Evolutionary conservation across 2,888 invertebrate genomes (phyloP), one percentile per base, ranked within the genome.

Genomic region (Papilio protenor): DNA sequence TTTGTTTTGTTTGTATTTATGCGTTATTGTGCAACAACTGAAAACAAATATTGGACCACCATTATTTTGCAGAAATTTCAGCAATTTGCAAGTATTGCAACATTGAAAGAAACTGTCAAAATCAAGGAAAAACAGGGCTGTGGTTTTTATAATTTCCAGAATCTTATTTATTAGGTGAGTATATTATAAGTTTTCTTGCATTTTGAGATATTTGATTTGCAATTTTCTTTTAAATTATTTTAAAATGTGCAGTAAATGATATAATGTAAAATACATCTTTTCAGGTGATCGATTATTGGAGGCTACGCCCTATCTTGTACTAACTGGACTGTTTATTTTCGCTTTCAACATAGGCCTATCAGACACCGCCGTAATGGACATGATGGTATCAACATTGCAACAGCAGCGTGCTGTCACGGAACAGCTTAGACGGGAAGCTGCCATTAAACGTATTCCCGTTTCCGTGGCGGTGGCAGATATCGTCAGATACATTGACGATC

Each of bases 391-490:
- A 86, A 98, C 97, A 92, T 95, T 99, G 88, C 98, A 98, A 93
- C 98, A 99, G 95, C 99, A 99, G 95, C 96, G 98, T 86, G 97
- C 97, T 93, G 96, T 98, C 83, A 98, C 98, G 79, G 98, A 99
- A 90, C 99, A 99, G 95, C 95, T 99, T 82, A 96, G 98, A 81
- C 96, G 98, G 75, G 99, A 99, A 92, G 98, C 98, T 75, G 97
- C 97, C 66, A 96, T 99, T 78, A 97, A 97, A 87, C 96, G 99
- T 78, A 96, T 98, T 86, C 97, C 97, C 66, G 97, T 98, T 40
- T 98, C 98, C 52, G 97, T 97, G 85, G 98, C 98, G n/a, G 97
- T 98, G 78, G 97, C 97, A 82, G 98, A 99, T 85, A 98, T 99
- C 84, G 97, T 98, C 88, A 98, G 98, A 88, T 98, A 96, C 89